Base-by-base conservation (phyloP, 2,888 invertebrate species). In the Tipula lateralis region DNA sequence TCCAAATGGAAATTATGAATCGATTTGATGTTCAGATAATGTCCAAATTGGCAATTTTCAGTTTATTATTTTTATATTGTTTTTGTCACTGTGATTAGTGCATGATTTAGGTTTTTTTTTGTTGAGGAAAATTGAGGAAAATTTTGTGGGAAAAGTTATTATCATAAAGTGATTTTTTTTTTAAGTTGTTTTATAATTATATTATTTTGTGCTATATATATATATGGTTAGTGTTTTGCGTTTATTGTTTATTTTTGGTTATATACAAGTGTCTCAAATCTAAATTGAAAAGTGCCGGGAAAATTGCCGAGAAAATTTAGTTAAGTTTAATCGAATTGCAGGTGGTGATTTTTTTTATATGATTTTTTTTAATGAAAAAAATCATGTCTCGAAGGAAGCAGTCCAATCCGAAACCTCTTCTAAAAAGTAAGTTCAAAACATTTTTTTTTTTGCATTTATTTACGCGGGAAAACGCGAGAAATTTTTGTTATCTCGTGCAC, bases 351-450 rank as follows among this genome's bases (percentile, higher is more conserved):
- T 29, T 82, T 66, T 82, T 82, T 83, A 34, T 83, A 83, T 83
- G 83, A 83, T 34, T 83, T 34, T 83, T 83, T 83, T 34, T 34
- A 83, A 83, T 83, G 84, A 84, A 29, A 44, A 84, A 80, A 84
- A 86, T 83, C 88, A 97, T 97, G 97, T 97, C 97, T 91, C 95
- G 97, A 91, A 93, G 97, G 92, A 97, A 97, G 93, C 97, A 97
- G 93, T 96, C 96, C 92, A 97, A 97, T 92, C 97, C 97, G 88
- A 97, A 97, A 92, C 97, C 97, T 90, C 93, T 90, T 87, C 89
- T 97, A 89, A 97, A 97, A 97, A 95, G 97, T 97, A 92, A 94
- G 96, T 94, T 84, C 12, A n/a, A n/a, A n/a, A n/a, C 1, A 7
- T 9, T 83, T 24, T 19, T 16, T 83, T 83, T 44, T 6, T 19